Base-by-base conservation (phyloP, 2,797 vertebrate genomes). In the Botia kubotai region DNA sequence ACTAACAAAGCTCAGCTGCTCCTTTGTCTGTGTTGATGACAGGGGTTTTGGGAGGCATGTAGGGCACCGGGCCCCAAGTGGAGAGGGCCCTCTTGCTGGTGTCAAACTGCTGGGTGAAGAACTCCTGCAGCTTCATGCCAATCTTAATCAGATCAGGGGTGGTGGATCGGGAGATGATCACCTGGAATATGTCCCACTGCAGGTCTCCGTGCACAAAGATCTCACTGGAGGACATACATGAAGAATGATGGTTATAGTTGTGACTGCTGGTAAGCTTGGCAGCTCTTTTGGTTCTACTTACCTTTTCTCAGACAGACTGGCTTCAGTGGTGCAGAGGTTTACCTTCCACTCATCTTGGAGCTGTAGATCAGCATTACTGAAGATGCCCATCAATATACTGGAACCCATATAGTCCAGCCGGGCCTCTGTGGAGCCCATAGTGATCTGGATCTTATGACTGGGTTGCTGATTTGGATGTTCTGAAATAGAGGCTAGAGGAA, bases 121-220 rank as follows among this genome's bases (percentile, higher is more conserved):
- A 99, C 93, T 99, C 98, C 90, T 99, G 98, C 66, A 99, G 95
- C 89, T 99, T 99, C 98, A 98, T 98, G 91, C 97, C 97, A 76
- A 99, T 99, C 94, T 99, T 99, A 91, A 99, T 99, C 83, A 99
- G 95, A 92, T 99, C 98, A 53, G 98, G 98, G 0, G 98, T 99
- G 63, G 98, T 99, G 0, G 97, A 99, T 90, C 98, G 95, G 55
- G 98, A 99, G 93, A 99, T 99, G 93, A 99, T 99, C 86, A 99
- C 98, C 94, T 99, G 98, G 91, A 99, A 99, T 87, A 99, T 98
- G 93, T 99, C 98, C 98, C 98, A 99, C 89, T 99, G 97, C 90
- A 99, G 87, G 90, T 99, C 98, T 76, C 98, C 98, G 58, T 99
- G 97, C 88, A 98, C 94, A 86, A 99, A 99, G 90, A 99, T 97